A percentile compares a stretch with the other conserved stretches of the same genome.
Evolutionary conservation across 1,140 invertebrate genomes (phyloP).

Genomic region (Subanguina moxae): DNA sequence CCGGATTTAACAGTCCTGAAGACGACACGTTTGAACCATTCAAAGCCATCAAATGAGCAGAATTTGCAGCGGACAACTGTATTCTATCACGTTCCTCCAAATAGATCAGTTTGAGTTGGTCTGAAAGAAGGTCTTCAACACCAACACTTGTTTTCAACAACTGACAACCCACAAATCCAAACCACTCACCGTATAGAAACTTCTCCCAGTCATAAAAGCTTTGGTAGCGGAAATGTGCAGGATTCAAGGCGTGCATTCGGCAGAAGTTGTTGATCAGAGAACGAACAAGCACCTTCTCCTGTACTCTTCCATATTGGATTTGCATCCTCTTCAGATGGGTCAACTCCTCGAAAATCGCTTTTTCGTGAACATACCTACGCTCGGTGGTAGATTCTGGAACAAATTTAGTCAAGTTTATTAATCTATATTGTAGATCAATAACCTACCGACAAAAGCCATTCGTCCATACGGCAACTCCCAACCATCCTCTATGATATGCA

Average conservation of each 20-base stretch:
- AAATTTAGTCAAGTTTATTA: no score
- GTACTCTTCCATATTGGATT: constrained; percentile 79
- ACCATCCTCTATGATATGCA: constrained; percentile 24
- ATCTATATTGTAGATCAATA: no score
- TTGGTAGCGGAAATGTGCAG: constrained; percentile 64
- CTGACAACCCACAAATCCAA: not conserved
- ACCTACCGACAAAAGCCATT: constrained; percentile 25
- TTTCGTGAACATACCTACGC: constrained; percentile 64
- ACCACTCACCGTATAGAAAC: constrained; percentile 74
- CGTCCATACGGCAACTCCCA: constrained; percentile 8
- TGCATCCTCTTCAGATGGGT: constrained; percentile 85
- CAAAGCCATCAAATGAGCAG: constrained; percentile 12
- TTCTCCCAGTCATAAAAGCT: constrained; percentile 82
- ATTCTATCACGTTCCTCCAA: constrained; percentile 49
- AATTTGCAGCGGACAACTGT: not conserved
- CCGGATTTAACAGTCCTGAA: not conserved
- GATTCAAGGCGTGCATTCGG: constrained; percentile 71
- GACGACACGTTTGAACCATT: constrained; percentile 1
- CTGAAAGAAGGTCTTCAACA: constrained; percentile 43
- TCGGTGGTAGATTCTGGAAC: constrained; percentile 1
- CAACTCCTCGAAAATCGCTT: constrained; percentile 87
- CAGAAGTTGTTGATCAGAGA: constrained; percentile 75
- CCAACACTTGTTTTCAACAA: not conserved
- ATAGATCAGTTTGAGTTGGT: constrained; percentile 55
- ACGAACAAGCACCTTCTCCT: constrained; percentile 83